Percentiles rank a stretch among this genome's conserved stretches.
Conservation (phyloP, 2,797 vertebrate genomes). For the Helostoma temminkii region DNA sequence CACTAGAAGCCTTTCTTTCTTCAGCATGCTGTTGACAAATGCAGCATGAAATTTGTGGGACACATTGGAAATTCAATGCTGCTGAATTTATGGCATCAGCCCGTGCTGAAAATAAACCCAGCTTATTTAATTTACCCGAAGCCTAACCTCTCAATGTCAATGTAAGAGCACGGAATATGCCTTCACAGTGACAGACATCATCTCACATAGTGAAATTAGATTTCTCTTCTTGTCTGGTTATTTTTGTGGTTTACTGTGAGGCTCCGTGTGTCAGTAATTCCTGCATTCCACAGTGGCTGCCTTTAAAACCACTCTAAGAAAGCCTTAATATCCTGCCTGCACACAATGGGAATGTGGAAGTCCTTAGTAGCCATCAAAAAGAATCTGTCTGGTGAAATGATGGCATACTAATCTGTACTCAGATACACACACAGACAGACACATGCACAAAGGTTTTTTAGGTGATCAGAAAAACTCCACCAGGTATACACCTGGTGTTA, state of each 20-base stretch:
- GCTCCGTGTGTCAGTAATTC: constrained; percentile 46
- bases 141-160: constrained; percentile 25
- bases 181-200: constrained; percentile 17
- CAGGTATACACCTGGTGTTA: too few relatives aligned
- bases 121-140: constrained; percentile 33
- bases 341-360: constrained; percentile 62
- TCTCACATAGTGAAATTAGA: constrained; percentile 21
- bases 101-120: constrained; percentile 30
- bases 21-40: constrained; percentile 40
- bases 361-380: constrained; percentile 62
- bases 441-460: constrained; percentile 5
- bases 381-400: constrained; percentile 42
- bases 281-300: constrained; percentile 54
- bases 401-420: constrained; percentile 20
- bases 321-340: constrained; percentile 65
- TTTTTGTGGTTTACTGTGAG: constrained; percentile 28
- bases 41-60: constrained; percentile 34
- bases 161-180: not conserved
- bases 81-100: constrained; percentile 24
- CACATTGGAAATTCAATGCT: constrained; percentile 27
- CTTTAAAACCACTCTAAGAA: constrained; percentile 31
- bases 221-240: constrained; percentile 6
- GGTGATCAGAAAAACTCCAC: not conserved
- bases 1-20: constrained; percentile 16
- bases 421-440: not conserved